phyloP scores from a whole-genome alignment of 2,888 invertebrate species.

The Omphaloscelis lunosa region DNA sequence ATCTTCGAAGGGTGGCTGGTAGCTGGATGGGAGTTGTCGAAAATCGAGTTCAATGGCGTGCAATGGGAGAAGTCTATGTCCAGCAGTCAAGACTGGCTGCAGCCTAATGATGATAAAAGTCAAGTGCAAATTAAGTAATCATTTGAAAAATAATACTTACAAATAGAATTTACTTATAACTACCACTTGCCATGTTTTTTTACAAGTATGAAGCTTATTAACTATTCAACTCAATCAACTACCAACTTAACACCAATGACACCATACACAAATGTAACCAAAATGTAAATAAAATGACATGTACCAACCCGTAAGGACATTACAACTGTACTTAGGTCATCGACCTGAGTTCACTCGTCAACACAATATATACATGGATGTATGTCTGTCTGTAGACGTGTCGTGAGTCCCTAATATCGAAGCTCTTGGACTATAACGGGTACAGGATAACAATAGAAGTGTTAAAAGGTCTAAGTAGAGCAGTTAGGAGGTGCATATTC shows the following conservation, averaged over 20 bases:
- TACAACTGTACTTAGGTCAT: conserved; percentile 60
- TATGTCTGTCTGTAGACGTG: conserved; percentile 53
- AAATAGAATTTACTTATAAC: neutral
- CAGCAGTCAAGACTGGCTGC: neutral
- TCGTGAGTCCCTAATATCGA: conserved; percentile 57
- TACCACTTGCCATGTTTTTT: neutral
- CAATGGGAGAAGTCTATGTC: neutral
- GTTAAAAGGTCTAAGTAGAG: conserved; percentile 26
- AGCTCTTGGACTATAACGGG: conserved; percentile 45
- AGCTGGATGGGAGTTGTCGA: neutral
- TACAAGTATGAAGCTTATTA: neutral
- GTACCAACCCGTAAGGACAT: conserved; percentile 54
- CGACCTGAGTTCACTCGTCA: conserved; percentile 52
- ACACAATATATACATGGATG: conserved; percentile 14
- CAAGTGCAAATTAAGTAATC: neutral
- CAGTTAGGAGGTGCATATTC: conserved; percentile 6
- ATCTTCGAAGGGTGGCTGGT: neutral
- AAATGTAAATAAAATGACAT: conserved; percentile 45
- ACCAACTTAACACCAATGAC: conserved; percentile 5
- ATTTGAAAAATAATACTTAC: neutral
- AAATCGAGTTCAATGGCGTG: neutral
- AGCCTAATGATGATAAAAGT: neutral
- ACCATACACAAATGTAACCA: conserved; percentile 23
- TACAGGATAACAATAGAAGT: conserved; percentile 32
- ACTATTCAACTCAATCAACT: neutral